phyloP scores from a whole-genome alignment of 2,888 invertebrate genomes.

The Meloe dianella region DNA sequence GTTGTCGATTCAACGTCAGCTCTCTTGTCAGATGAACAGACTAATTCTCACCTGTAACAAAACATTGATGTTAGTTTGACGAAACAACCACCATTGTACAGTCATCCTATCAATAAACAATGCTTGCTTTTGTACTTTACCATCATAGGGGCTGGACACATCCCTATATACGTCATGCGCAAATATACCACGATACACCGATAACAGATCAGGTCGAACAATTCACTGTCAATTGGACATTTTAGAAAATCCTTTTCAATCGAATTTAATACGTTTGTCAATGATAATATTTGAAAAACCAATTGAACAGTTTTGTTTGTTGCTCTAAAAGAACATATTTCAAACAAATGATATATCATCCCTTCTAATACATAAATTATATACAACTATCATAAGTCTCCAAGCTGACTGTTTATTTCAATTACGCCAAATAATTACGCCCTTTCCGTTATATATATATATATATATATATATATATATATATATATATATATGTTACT shows the following conservation, averaged over 20 bases:
- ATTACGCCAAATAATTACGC: too few species aligned
- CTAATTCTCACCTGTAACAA: conserved; percentile 28
- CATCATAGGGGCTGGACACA: conserved; percentile 29
- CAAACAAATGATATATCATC: too few species aligned
- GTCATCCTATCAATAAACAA: conserved; percentile 41
- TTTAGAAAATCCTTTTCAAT: neutral
- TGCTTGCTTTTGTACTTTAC: conserved; percentile 34
- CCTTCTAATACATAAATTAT: too few species aligned
- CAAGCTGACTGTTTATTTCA: neutral
- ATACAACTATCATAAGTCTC: too few species aligned
- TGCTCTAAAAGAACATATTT: too few species aligned
- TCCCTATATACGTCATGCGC: conserved; percentile 41
- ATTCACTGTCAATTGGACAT: neutral
- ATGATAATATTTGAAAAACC: neutral
- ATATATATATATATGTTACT: neutral
- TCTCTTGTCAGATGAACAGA: neutral
- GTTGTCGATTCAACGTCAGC: neutral
- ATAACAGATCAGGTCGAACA: conserved; percentile 9
- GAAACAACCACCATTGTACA: conserved; percentile 31
- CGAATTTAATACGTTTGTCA: neutral
- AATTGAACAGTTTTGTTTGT: neutral
- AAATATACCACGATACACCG: conserved; percentile 32
- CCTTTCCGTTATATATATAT: too few species aligned
- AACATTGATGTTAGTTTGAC: conserved; percentile 28
- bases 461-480: too few species aligned